Percentiles rank a stretch among this genome's conserved stretches.
Conservation (phyloP, 64 coral and sea anemone genomes). For the Actinia equina region DNA sequence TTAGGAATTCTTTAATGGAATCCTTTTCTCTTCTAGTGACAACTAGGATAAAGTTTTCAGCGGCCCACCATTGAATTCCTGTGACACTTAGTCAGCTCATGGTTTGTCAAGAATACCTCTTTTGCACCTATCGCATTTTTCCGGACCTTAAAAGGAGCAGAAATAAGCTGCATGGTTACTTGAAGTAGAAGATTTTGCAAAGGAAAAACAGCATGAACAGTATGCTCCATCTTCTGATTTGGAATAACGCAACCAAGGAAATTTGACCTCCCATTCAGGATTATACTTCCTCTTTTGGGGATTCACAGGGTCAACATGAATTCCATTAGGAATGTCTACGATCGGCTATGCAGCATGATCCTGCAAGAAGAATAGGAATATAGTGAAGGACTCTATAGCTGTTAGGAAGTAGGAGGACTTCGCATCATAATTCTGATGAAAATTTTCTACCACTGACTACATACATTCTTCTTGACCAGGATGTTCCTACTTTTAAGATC, state of each 20-base stretch:
- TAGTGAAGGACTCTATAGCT: neutral
- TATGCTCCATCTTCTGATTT: conserved; percentile 47
- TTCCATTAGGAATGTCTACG: conserved; percentile 15
- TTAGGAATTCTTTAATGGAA: conserved; percentile 59
- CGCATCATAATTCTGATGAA: no score
- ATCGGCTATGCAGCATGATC: conserved; percentile 70
- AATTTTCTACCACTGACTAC: neutral
- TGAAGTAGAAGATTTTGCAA: conserved; percentile 30
- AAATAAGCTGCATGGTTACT: conserved; percentile 26
- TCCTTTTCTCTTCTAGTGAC: conserved; percentile 34
- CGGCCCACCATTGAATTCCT: conserved; percentile 40
- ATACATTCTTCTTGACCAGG: conserved; percentile 64
- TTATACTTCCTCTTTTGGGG: conserved; percentile 66
- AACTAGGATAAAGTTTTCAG: conserved; percentile 43
- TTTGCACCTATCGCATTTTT: conserved; percentile 59
- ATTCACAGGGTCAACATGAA: conserved; percentile 37
- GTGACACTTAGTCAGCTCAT: conserved; percentile 48
- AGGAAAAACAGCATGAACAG: conserved; percentile 52
- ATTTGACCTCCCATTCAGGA: conserved; percentile 61
- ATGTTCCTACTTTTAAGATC: conserved; percentile 97
- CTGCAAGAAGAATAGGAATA: neutral
- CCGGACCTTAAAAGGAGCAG: conserved; percentile 56
- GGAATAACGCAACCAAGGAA: conserved; percentile 54
- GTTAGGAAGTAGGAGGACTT: no score
- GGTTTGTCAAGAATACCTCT: conserved; percentile 53